phyloP scores from a whole-genome alignment of 2,797 vertebrate genomes.

The Balearica regulorum region DNA sequence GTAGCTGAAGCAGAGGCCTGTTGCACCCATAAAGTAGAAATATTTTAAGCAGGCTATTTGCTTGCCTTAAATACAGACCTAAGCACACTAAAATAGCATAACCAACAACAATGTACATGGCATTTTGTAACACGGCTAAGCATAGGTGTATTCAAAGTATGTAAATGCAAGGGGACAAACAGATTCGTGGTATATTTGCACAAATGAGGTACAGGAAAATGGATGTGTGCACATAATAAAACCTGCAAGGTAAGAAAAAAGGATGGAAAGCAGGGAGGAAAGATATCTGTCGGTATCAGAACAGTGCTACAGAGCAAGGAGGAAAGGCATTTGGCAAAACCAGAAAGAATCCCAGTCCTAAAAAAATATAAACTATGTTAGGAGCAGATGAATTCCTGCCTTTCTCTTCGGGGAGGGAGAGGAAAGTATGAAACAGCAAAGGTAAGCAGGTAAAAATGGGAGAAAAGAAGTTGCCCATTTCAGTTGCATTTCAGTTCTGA shows the following conservation, averaged over 20 bases:
- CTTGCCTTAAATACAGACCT: neutral
- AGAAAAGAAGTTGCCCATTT: neutral
- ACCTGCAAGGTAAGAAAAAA: neutral
- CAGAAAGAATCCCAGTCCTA: neutral
- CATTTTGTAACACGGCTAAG: neutral
- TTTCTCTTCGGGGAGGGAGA: neutral
- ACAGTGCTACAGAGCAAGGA: neutral
- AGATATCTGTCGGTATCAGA: neutral
- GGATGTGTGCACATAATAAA: neutral
- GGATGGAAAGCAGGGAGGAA: neutral
- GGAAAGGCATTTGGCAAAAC: neutral
- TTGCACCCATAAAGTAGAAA: neutral
- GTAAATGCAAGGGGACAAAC: neutral
- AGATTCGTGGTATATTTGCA: neutral
- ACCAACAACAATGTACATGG: accelerated
- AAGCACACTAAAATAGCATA: neutral
- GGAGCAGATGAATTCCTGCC: neutral
- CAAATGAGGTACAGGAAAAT: neutral
- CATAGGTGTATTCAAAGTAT: neutral
- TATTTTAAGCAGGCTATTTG: neutral
- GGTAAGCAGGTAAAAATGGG: neutral
- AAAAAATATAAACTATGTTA: neutral
- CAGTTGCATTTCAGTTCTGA: neutral
- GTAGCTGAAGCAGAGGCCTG: neutral
- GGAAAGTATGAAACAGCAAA: neutral